These are phyloP conservation scores for Sphinx pinastri DNA, from an alignment of 2,888 invertebrate genomes.

Conservation along the genomic window DNA sequence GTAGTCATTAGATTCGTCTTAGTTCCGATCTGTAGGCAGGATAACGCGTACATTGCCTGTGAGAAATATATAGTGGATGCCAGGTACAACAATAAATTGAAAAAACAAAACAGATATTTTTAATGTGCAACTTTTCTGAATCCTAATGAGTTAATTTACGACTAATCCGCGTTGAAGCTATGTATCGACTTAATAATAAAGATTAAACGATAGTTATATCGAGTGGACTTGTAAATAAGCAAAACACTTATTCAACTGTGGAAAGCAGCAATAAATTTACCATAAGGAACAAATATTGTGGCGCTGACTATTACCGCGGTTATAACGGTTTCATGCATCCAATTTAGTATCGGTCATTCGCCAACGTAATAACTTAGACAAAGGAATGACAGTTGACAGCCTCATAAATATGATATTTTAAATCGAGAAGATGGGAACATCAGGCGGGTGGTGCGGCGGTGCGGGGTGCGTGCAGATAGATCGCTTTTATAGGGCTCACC, in stretches of 20 bases:
- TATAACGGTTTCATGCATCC: slow-evolving; percentile 45
- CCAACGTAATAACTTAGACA: slow-evolving; percentile 36
- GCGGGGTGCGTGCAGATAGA: not conserved
- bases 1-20: too few species aligned
- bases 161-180: slow-evolving; percentile 38
- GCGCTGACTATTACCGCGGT: slow-evolving; percentile 48
- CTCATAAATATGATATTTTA: slow-evolving; percentile 1
- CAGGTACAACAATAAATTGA: too few species aligned
- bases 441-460: too few species aligned
- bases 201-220: slow-evolving; percentile 59
- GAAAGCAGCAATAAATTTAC: slow-evolving; percentile 51
- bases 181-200: slow-evolving; percentile 52
- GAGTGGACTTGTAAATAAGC: slow-evolving; percentile 67
- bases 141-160: not conserved
- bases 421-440: not conserved
- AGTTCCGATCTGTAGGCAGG: too few species aligned
- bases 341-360: slow-evolving; percentile 48
- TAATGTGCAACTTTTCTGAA: not conserved
- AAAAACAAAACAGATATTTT: too few species aligned
- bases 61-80: too few species aligned
- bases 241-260: slow-evolving; percentile 41
- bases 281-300: slow-evolving; percentile 47
- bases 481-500: not conserved
- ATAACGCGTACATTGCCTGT: too few species aligned
- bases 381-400: slow-evolving; percentile 3